Base-by-base conservation (phyloP, 2,888 invertebrate species). In the Lampropteryx suffumata region DNA sequence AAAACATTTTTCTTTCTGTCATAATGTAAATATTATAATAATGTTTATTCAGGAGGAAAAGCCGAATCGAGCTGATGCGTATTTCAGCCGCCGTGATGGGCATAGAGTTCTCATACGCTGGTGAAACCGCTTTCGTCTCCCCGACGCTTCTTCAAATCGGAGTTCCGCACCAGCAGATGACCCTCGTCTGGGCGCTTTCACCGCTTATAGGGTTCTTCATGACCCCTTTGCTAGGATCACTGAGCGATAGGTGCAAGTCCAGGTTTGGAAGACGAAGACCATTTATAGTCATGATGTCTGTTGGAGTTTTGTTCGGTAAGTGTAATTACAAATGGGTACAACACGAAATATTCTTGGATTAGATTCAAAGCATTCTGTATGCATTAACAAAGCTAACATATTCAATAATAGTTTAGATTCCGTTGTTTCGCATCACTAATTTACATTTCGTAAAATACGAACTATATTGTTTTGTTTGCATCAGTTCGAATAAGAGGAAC, bases 61-160 rank as follows among this genome's bases (percentile, higher is more conserved):
- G 94, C 9, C 91, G 96, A 11, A 84, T 91, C 40, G 97, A 98
- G 78, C 84, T 98, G 62, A 93, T 98, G 61, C 92, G 97, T 7
- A 94, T 98, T 59, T 98, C 98, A 12, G 96, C 98, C 0, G 98
- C 98, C 0, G 98, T 99, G 0, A 98, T 98, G 95, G 98, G 99
- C 1, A 98, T 99, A 50, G 98, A 99, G 79, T 97, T 99, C 83
- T 98, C 98, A 0, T 99, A 99, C 75, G 98, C 99, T 0, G 98
- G 98, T 0, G 98, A 99, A 86, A 99, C 98, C 0, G 98, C 98
- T 0, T 98, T 98, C 82, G 98, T 98, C 0, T 98, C 97, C 0
- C 98, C 99, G 1, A 98, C 97, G 0, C 89, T 99, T 9, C 92
- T 98, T 2, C 96, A 97, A 87, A 96, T 98, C 59, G 97, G 98